A percentile compares a stretch with the other conserved stretches of the same genome.
Conservation (phyloP, 2,797 vertebrate genomes). For the Sebastes nivosus region DNA sequence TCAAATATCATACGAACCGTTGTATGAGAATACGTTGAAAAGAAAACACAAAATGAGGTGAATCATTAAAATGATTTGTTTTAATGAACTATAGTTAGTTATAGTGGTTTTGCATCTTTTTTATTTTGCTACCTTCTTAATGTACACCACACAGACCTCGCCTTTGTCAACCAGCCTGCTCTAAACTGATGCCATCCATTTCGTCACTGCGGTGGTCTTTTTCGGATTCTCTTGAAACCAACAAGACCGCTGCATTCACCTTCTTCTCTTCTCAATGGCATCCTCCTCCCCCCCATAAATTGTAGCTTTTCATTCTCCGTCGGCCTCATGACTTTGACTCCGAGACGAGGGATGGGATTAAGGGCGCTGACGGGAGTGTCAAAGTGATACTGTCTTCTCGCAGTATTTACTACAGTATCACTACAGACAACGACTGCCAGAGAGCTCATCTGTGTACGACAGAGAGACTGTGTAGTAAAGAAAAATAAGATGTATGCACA, state of each 20-base stretch:
- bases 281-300: slow-evolving; percentile 53
- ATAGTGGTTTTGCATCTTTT: neutral
- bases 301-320: slow-evolving; percentile 47
- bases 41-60: neutral
- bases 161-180: slow-evolving; percentile 22
- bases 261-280: slow-evolving; percentile 18
- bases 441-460: neutral
- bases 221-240: slow-evolving; percentile 40
- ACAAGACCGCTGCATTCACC: slow-evolving; percentile 15
- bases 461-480: neutral
- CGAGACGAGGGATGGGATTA: slow-evolving; percentile 55
- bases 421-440: slow-evolving; percentile 30
- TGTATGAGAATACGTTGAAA: no score
- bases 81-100: neutral
- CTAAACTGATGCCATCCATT: slow-evolving; percentile 35
- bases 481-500: neutral
- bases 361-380: slow-evolving; percentile 55
- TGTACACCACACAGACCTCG: slow-evolving; percentile 19
- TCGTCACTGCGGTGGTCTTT: slow-evolving; percentile 39
- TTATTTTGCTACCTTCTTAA: neutral
- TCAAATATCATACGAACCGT: no score
- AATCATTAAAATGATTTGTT: neutral
- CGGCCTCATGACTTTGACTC: slow-evolving; percentile 62
- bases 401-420: slow-evolving; percentile 57
- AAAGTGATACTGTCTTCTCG: slow-evolving; percentile 55